Percentiles rank a stretch among this genome's conserved stretches.
These are phyloP conservation scores for Chelon auratus DNA, from an alignment of 2,797 vertebrate genomes.

Conservation along the genomic window DNA sequence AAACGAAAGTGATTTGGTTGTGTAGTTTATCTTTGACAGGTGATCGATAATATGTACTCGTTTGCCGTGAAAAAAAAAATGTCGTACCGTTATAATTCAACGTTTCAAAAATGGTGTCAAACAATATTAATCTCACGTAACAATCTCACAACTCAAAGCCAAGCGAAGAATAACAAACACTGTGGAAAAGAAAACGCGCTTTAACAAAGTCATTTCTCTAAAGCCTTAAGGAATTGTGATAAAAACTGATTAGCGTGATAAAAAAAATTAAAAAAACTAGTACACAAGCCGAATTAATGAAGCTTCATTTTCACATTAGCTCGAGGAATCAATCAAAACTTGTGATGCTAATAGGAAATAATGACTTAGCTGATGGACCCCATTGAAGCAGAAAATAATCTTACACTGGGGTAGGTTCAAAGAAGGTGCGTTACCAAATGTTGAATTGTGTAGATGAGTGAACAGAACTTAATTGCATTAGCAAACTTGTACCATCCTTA, in stretches of 20 bases:
- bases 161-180: background rate
- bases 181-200: background rate
- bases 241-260: conserved; percentile 27
- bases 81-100: no score
- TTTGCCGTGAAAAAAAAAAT: background rate
- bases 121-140: background rate
- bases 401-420: conserved; percentile 46
- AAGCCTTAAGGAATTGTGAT: conserved; percentile 32
- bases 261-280: conserved; percentile 15
- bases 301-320: conserved; percentile 70
- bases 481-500: conserved; percentile 22
- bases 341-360: conserved; percentile 73
- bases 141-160: background rate
- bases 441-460: conserved; percentile 51
- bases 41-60: background rate
- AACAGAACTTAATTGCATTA: conserved; percentile 59
- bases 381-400: conserved; percentile 78
- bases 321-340: conserved; percentile 70
- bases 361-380: conserved; percentile 67
- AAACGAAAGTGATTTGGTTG: background rate
- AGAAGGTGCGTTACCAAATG: conserved; percentile 49
- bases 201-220: background rate
- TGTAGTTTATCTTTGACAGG: background rate
- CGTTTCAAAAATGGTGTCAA: conserved; percentile 1
- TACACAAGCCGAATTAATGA: conserved; percentile 52